These are phyloP conservation scores for Furcula furcula DNA, from an alignment of 2,888 invertebrate species.

Conservation along the genomic window DNA sequence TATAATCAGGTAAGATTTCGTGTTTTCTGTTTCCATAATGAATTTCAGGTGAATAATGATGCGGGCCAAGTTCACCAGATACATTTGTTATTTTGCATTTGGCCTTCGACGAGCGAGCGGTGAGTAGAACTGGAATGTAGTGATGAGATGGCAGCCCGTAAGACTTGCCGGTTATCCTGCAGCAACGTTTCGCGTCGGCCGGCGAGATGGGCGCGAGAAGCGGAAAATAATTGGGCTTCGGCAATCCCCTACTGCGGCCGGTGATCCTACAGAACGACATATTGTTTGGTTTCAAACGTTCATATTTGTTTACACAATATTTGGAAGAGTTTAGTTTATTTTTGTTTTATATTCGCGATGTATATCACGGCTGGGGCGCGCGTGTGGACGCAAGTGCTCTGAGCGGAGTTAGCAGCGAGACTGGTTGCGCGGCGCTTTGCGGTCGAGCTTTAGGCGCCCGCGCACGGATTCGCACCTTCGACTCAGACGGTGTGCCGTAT, in stretches of 20 bases:
- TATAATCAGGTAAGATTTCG: conserved; percentile 85
- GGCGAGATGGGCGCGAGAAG: conserved; percentile 90
- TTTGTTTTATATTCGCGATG: conserved; percentile 43
- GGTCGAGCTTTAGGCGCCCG: conserved; percentile 45
- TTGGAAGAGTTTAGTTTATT: conserved; percentile 26
- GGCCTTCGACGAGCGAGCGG: conserved; percentile 65
- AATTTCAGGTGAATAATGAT: conserved; percentile 82
- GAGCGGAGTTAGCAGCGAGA: conserved; percentile 57
- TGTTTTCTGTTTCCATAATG: conserved; percentile 86
- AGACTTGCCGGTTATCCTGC: conserved; percentile 90
- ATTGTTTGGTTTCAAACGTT: conserved; percentile 49
- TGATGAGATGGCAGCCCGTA: conserved; percentile 88
- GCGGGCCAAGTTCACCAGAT: conserved; percentile 82
- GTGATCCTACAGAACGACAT: conserved; percentile 92
- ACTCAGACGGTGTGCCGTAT: conserved; percentile 73
- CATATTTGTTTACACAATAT: conserved; percentile 67
- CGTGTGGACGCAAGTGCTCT: conserved; percentile 53
- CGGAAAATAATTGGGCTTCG: conserved; percentile 91
- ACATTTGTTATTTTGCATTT: conserved; percentile 86
- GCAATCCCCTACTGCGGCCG: conserved; percentile 89
- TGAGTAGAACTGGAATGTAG: conserved; percentile 89
- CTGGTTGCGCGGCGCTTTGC: conserved; percentile 49
- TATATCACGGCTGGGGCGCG: conserved; percentile 42
- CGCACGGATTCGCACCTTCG: conserved; percentile 68
- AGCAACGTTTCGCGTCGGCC: conserved; percentile 90